Base-by-base conservation (phyloP, 2,888 invertebrate species). In the Ashinkailepas kermadecensis region DNA sequence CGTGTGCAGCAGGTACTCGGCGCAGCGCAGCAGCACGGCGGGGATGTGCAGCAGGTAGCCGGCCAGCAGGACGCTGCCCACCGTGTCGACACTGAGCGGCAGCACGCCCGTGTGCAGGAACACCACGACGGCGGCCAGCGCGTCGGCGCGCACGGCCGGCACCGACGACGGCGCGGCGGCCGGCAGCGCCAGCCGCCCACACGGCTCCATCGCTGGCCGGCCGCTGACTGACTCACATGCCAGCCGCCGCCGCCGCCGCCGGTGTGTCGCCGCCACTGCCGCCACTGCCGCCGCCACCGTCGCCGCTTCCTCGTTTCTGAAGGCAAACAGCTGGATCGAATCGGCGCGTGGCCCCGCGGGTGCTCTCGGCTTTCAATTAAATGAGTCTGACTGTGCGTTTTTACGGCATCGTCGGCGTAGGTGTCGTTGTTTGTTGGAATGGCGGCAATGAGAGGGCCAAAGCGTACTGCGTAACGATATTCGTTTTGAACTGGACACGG, bases 31-130 rank as follows among this genome's bases (percentile, higher is more conserved):
- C 81, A 83, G 82, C 12, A 82, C 83, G 11, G 81, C 80, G 0
- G 83, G 81, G 82, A 82, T 82, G 15, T 83, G 83, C 12, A 83
- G 82, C n/a, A 83, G 81, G 79, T 83, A 82, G 18, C 81, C 83
- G 23, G 83, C 82, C 64, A 83, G n/a, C 79, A 84, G 64, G 64
- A 82, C 81, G 10, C 21, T 21, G 70, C 39, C 23, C 56, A 82
- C 83, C 82, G 82, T 82, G 58, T 83, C 83, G 3, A 82, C 80
- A 13, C 82, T 81, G 21, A 82, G 82, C 13, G 83, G 82, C 62
- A 83, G 80, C 57, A 82, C 23, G 8, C 83, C 83, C 21, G 83
- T 83, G 81, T 83, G 82, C 83, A 84, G 83, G 80, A 83, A 82
- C 56, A 82, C 80, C 70, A 84, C 80, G 18, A 82, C 62, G 57